phyloP scores from a whole-genome alignment of 2,888 invertebrate species.

The Omphaloscelis lunosa region DNA sequence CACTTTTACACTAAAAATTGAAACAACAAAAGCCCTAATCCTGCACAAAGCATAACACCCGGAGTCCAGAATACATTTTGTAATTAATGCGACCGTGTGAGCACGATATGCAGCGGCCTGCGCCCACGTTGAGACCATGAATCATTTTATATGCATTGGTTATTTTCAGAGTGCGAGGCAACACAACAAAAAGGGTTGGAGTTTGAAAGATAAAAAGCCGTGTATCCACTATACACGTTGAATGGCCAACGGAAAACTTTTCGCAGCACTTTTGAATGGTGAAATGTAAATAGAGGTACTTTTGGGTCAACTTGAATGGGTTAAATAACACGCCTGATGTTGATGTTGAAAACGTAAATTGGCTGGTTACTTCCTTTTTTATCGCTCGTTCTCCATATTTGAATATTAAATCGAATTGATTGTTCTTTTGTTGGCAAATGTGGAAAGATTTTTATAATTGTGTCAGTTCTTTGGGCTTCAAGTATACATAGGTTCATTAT shows the following conservation, averaged over 20 bases:
- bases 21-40: slow-evolving; percentile 58
- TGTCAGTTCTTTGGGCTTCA: neutral
- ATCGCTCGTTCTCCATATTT: slow-evolving; percentile 7
- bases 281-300: slow-evolving; percentile 60
- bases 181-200: slow-evolving; percentile 70
- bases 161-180: slow-evolving; percentile 74
- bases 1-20: slow-evolving; percentile 48
- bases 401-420: slow-evolving; percentile 18
- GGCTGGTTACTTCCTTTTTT: slow-evolving; percentile 38
- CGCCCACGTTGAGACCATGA: slow-evolving; percentile 77
- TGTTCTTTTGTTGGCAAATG: slow-evolving; percentile 21
- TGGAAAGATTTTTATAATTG: neutral
- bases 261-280: slow-evolving; percentile 62
- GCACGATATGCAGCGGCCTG: slow-evolving; percentile 72
- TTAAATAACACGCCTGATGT: slow-evolving; percentile 57
- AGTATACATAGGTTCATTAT: neutral
- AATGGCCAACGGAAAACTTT: slow-evolving; percentile 68
- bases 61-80: slow-evolving; percentile 72
- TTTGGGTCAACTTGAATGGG: slow-evolving; percentile 65
- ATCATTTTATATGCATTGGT: slow-evolving; percentile 86
- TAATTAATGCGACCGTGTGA: slow-evolving; percentile 81
- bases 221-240: slow-evolving; percentile 61
- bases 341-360: slow-evolving; percentile 47
- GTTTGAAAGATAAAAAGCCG: slow-evolving; percentile 73
- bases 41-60: slow-evolving; percentile 59